phyloP scores from a whole-genome alignment of 2,888 invertebrate genomes.

The Biston stratarius region DNA sequence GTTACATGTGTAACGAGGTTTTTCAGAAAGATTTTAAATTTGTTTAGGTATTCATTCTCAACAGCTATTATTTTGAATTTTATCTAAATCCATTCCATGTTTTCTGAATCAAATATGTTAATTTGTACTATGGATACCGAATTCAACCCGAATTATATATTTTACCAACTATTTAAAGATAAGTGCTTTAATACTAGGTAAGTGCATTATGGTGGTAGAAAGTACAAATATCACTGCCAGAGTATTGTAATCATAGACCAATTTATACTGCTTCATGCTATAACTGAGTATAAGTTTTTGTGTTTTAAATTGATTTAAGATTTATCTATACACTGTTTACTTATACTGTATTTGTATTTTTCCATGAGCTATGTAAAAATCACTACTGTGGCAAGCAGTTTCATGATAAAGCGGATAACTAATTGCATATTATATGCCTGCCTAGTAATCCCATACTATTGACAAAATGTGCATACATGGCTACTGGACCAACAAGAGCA shows the following conservation, averaged over 20 bases:
- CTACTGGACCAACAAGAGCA: background rate
- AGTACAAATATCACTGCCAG: conserved; percentile 50
- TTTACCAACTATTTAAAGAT: background rate
- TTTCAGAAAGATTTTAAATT: too few relatives aligned
- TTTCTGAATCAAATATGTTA: background rate
- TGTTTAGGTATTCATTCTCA: too few relatives aligned
- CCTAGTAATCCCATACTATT: background rate
- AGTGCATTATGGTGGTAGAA: background rate
- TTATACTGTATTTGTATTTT: background rate
- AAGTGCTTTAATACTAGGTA: conserved; percentile 13
- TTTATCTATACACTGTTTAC: conserved; percentile 2
- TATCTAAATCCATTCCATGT: too few relatives aligned
- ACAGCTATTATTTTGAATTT: too few relatives aligned
- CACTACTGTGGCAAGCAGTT: background rate
- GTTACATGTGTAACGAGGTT: too few relatives aligned
- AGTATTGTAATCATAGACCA: background rate
- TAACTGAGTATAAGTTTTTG: conserved; percentile 16
- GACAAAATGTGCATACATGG: too few relatives aligned
- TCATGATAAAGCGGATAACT: background rate
- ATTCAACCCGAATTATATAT: too few relatives aligned
- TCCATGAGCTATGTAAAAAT: conserved; percentile 1
- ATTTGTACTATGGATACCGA: too few relatives aligned
- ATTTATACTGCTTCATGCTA: conserved; percentile 17
- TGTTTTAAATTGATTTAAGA: conserved; percentile 14
- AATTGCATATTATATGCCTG: background rate